A percentile compares a stretch with the other conserved stretches of the same genome.
These are phyloP conservation scores for Tricholauxania praeusta DNA, from an alignment of 2,888 invertebrate genomes.

Conservation along the genomic window DNA sequence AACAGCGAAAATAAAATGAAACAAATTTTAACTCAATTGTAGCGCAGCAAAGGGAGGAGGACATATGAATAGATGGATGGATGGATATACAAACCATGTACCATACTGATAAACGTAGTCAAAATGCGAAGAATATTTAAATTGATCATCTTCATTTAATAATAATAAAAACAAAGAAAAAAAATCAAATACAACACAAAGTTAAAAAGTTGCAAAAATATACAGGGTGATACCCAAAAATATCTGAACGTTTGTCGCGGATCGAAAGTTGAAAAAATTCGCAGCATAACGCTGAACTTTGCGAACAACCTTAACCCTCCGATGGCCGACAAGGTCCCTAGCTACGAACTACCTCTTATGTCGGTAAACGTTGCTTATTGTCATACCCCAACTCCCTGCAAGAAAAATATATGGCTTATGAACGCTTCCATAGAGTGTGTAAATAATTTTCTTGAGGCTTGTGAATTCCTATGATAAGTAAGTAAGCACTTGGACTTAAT, in stretches of 20 bases:
- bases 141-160: slow-evolving; percentile 68
- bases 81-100: background rate
- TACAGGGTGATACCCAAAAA: background rate
- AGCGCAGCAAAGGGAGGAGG: slow-evolving; percentile 30
- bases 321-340: too few relatives aligned
- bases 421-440: too few relatives aligned
- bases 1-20: slow-evolving; percentile 62
- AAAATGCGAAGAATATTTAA: slow-evolving; percentile 56
- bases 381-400: too few relatives aligned
- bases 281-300: too few relatives aligned
- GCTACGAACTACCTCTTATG: too few relatives aligned
- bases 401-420: too few relatives aligned
- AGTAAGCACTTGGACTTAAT: too few relatives aligned
- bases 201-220: background rate
- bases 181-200: slow-evolving; percentile 3
- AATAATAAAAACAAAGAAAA: slow-evolving; percentile 47
- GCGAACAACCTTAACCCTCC: too few relatives aligned
- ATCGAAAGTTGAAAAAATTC: too few relatives aligned
- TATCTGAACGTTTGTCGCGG: background rate
- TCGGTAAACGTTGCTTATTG: too few relatives aligned
- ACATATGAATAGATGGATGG: background rate
- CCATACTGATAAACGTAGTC: slow-evolving; percentile 11
- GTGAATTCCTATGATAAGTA: too few relatives aligned
- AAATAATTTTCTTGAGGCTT: too few relatives aligned
- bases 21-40: slow-evolving; percentile 60